Evolutionary conservation across 1,140 invertebrate species (phyloP).

Genomic region (Kradibia gibbosae): DNA sequence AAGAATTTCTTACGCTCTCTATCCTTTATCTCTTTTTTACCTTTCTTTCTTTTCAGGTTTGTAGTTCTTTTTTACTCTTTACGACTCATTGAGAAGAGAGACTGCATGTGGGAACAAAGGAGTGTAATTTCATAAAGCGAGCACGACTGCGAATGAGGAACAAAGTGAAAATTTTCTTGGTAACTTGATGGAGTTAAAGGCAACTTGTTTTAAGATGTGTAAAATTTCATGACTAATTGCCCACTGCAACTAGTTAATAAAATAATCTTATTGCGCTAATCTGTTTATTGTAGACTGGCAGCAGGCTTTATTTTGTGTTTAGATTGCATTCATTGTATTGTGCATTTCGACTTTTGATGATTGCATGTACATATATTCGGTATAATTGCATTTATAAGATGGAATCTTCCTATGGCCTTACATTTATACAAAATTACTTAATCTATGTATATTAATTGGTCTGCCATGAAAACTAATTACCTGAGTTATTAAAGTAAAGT

Average conservation of each 20-base stretch:
- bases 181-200: neutral
- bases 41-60: neutral
- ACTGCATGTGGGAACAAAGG: neutral
- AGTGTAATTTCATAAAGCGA: constrained; percentile 8
- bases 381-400: no score
- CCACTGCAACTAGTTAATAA: neutral
- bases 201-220: neutral
- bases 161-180: constrained; percentile 1
- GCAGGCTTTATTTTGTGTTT: neutral
- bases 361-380: no score
- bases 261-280: constrained; percentile 30
- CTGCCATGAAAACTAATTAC: constrained; percentile 50
- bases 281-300: neutral
- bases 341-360: neutral
- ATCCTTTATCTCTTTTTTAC: neutral
- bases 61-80: neutral
- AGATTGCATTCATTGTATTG: neutral
- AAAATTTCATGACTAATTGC: constrained; percentile 36
- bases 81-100: neutral
- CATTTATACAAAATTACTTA: no score
- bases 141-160: neutral
- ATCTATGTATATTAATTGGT: no score
- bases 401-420: no score
- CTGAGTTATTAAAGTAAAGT: constrained; percentile 9
- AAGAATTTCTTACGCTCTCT: neutral